These are phyloP conservation scores for Callochromis pleurospilus DNA, from an alignment of 2,113 vertebrate genomes.

Conservation along the genomic window DNA sequence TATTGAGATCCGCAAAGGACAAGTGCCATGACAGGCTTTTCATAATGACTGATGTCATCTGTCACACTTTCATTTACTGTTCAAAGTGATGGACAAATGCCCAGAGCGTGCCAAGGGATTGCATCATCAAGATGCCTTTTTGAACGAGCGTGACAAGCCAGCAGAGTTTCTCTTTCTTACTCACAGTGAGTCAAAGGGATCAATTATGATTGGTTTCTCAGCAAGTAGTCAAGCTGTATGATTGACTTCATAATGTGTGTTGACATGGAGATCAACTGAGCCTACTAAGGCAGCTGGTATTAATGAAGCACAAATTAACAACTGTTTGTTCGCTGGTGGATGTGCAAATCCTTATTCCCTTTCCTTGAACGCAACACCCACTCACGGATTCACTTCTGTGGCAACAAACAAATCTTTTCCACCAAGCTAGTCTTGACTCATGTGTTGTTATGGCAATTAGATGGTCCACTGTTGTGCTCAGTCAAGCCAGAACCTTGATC, in stretches of 20 bases:
- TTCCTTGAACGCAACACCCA: constrained; percentile 17
- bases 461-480: not conserved
- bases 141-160: constrained; percentile 43
- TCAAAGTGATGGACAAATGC: constrained; percentile 57
- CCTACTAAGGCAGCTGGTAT: constrained; percentile 40
- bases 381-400: not conserved
- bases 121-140: constrained; percentile 50
- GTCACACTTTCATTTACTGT: constrained; percentile 47
- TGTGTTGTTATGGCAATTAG: not conserved
- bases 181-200: constrained; percentile 6
- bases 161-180: constrained; percentile 1
- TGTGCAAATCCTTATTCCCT: not conserved
- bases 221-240: constrained; percentile 32
- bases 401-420: not conserved
- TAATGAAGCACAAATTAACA: constrained; percentile 61
- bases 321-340: constrained; percentile 28
- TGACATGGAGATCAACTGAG: constrained; percentile 57
- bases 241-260: constrained; percentile 52
- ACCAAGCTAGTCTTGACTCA: not conserved
- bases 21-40: constrained; percentile 13
- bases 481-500: not conserved
- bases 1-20: not conserved
- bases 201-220: constrained; percentile 54
- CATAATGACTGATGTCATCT: constrained; percentile 46
- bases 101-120: constrained; percentile 17